phyloP scores from a whole-genome alignment of 2,797 vertebrate genomes.

The Gobio occitaniae region DNA sequence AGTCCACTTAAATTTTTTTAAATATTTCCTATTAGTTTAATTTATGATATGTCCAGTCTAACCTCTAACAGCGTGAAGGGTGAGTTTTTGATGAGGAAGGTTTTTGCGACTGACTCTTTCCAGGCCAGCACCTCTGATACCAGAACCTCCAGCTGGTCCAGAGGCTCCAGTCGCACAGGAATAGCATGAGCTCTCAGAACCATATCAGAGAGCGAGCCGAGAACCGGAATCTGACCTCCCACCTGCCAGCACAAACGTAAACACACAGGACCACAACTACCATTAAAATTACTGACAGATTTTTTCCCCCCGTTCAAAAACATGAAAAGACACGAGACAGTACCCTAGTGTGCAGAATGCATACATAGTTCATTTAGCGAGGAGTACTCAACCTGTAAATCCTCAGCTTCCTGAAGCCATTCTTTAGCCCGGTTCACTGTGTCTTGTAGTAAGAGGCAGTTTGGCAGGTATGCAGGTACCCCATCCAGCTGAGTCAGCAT shows the following conservation, averaged over 20 bases:
- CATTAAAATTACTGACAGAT: neutral
- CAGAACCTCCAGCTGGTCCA: constrained; percentile 87
- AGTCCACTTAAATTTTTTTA: neutral
- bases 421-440: constrained; percentile 86
- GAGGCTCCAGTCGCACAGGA: constrained; percentile 88
- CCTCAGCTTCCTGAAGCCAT: constrained; percentile 92
- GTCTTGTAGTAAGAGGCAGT: constrained; percentile 86
- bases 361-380: neutral
- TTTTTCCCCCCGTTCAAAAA: neutral
- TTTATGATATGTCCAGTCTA: neutral
- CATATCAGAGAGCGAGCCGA: constrained; percentile 85
- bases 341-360: neutral
- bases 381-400: constrained; percentile 83
- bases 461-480: constrained; percentile 90
- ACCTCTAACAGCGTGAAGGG: constrained; percentile 89
- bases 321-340: neutral
- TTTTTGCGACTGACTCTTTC: constrained; percentile 88
- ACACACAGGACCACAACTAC: constrained; percentile 11
- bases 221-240: constrained; percentile 79
- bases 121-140: constrained; percentile 88
- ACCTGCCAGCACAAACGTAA: constrained; percentile 71
- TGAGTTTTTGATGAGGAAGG: constrained; percentile 87
- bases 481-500: constrained; percentile 86
- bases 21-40: neutral
- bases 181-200: constrained; percentile 87